These are phyloP conservation scores for Marmota flaviventris DNA, from an alignment of 2,113 vertebrate species.

Conservation along the genomic window DNA sequence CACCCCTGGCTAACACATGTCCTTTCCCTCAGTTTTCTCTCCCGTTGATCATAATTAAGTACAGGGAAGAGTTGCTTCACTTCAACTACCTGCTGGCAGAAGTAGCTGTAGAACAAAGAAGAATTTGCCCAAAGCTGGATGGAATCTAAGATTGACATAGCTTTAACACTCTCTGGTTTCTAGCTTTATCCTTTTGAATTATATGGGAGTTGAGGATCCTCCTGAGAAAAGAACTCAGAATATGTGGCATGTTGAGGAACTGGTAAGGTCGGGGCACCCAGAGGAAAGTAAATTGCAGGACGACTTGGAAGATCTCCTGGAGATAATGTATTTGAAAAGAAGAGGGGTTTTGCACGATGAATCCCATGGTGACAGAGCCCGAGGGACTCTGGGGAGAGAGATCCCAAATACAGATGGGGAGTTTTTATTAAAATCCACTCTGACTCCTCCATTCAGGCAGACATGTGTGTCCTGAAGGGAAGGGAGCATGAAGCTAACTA, in stretches of 20 bases:
- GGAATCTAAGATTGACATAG: slow-evolving; percentile 26
- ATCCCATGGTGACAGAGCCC: background rate
- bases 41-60: slow-evolving; percentile 30
- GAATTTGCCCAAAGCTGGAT: background rate
- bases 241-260: background rate
- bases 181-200: slow-evolving; percentile 32
- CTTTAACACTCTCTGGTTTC: background rate
- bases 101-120: background rate
- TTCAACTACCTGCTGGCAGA: background rate
- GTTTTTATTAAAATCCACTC: background rate
- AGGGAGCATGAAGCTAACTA: background rate
- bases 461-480: background rate
- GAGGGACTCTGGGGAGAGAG: background rate
- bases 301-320: background rate
- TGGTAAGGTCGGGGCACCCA: background rate
- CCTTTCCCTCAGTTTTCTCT: background rate
- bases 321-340: slow-evolving; percentile 29
- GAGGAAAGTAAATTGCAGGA: slow-evolving; percentile 15
- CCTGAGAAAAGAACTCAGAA: slow-evolving; percentile 1
- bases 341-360: background rate
- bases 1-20: background rate
- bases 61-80: background rate
- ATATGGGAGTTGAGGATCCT: background rate
- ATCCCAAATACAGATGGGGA: background rate
- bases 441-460: background rate